Evolutionary conservation across 2,888 invertebrate species (phyloP).

Genomic region (Caenorhabditis afra): DNA sequence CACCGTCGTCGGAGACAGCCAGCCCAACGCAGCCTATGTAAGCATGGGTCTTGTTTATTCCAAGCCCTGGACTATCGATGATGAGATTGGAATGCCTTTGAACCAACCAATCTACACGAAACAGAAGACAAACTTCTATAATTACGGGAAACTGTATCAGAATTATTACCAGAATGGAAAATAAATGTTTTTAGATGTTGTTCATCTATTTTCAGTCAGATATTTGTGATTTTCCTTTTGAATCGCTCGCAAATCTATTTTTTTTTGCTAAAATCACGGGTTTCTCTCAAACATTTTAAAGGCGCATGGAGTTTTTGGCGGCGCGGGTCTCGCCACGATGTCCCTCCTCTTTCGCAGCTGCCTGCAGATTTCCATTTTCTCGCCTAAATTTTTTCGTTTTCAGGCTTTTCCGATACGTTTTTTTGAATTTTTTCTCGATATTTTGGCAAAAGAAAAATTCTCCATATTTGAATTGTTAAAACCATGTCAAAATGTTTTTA

Average conservation of each 20-base stretch:
- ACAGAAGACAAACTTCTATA: slow-evolving; percentile 54
- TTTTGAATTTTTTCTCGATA: slow-evolving; percentile 11
- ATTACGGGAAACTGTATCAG: slow-evolving; percentile 48
- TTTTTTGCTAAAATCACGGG: not conserved
- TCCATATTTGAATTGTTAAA: not conserved
- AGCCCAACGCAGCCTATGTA: slow-evolving; percentile 41
- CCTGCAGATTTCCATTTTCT: slow-evolving; percentile 19
- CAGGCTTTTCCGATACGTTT: slow-evolving; percentile 6
- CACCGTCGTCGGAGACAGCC: slow-evolving; percentile 46
- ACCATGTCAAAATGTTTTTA: not conserved
- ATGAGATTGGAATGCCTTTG: slow-evolving; percentile 65
- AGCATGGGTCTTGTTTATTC: slow-evolving; percentile 46
- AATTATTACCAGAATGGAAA: slow-evolving; percentile 41
- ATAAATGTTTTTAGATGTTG: slow-evolving; percentile 1
- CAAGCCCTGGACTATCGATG: slow-evolving; percentile 60
- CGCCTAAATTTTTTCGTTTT: slow-evolving; percentile 44
- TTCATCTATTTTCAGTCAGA: not conserved
- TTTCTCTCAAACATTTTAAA: slow-evolving; percentile 24
- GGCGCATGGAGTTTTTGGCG: slow-evolving; percentile 26
- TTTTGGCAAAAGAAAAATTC: not conserved
- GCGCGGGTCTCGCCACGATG: slow-evolving; percentile 45
- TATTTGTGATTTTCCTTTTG: slow-evolving; percentile 3
- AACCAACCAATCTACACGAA: slow-evolving; percentile 56
- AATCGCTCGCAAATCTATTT: not conserved
- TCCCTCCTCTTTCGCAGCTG: not conserved